These are phyloP conservation scores for Delichon dasypus DNA, from an alignment of 2,797 vertebrate genomes.

Conservation along the genomic window DNA sequence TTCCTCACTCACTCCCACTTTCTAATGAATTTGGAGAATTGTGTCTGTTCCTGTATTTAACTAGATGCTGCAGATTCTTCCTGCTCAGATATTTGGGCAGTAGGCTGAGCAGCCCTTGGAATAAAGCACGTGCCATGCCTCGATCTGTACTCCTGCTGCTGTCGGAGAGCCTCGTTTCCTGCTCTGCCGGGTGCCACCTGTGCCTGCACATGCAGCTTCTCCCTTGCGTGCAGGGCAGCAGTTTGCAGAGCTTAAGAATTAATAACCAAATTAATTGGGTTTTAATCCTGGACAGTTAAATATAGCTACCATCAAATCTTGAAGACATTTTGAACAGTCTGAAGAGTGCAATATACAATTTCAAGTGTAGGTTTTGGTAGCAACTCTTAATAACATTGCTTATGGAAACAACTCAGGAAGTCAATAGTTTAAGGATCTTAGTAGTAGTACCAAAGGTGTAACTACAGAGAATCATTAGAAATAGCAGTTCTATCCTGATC, in stretches of 20 bases:
- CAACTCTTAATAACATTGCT: not conserved
- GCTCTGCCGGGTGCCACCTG: not conserved
- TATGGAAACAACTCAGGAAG: not conserved
- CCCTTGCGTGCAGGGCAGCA: not conserved
- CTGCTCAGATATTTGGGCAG: not conserved
- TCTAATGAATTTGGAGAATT: not conserved
- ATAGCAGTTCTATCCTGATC: not conserved
- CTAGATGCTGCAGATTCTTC: not conserved
- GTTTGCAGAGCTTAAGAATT: constrained; percentile 22
- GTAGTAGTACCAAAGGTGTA: not conserved
- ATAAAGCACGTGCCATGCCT: not conserved
- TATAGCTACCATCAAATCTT: constrained; percentile 15
- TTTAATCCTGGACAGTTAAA: constrained; percentile 38
- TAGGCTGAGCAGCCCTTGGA: not conserved
- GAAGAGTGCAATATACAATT: not conserved
- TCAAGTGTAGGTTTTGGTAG: not conserved
- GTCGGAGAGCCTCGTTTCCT: not conserved
- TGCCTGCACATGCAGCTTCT: not conserved
- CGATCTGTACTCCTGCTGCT: not conserved
- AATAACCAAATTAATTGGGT: constrained; percentile 50
- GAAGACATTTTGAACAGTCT: not conserved
- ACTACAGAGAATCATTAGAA: not conserved
- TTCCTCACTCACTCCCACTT: not conserved
- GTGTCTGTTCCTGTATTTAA: not conserved
- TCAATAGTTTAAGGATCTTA: not conserved